phyloP scores from a whole-genome alignment of 2,797 vertebrate species.

The Chelonia mydas region DNA sequence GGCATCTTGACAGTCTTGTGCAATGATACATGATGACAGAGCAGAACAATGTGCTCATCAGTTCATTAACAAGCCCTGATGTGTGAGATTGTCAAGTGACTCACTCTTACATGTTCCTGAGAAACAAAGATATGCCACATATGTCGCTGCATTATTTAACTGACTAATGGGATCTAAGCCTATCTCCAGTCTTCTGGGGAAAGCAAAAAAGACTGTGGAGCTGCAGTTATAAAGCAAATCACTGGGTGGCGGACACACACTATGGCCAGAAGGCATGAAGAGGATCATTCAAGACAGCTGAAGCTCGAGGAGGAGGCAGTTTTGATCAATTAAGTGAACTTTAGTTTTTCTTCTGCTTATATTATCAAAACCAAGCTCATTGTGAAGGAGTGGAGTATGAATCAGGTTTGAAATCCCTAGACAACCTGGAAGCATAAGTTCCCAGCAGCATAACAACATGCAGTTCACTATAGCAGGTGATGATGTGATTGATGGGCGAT shows the following conservation, averaged over 20 bases:
- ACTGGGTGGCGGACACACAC: conserved; percentile 73
- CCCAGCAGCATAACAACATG: background rate
- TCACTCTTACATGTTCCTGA: background rate
- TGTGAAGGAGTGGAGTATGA: background rate
- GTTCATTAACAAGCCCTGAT: background rate
- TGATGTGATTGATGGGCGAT: no score
- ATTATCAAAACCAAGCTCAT: background rate
- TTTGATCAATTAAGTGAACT: background rate
- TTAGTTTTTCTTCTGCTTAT: background rate
- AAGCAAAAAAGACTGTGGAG: background rate
- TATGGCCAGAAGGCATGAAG: background rate
- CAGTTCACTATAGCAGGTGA: background rate
- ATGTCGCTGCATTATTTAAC: background rate
- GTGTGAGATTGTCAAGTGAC: background rate
- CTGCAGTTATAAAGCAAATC: conserved; percentile 55
- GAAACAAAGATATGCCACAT: background rate
- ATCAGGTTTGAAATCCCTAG: background rate
- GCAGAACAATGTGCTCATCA: background rate
- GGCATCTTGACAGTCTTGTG: background rate
- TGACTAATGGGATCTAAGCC: background rate
- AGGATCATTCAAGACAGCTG: background rate
- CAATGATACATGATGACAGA: background rate
- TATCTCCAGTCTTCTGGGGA: background rate
- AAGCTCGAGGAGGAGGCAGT: background rate
- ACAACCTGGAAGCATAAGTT: background rate